Evolutionary conservation across 2,888 invertebrate genomes (phyloP), one percentile per base, ranked within the genome.

Genomic region (Drosophila quasianomalipes): DNA sequence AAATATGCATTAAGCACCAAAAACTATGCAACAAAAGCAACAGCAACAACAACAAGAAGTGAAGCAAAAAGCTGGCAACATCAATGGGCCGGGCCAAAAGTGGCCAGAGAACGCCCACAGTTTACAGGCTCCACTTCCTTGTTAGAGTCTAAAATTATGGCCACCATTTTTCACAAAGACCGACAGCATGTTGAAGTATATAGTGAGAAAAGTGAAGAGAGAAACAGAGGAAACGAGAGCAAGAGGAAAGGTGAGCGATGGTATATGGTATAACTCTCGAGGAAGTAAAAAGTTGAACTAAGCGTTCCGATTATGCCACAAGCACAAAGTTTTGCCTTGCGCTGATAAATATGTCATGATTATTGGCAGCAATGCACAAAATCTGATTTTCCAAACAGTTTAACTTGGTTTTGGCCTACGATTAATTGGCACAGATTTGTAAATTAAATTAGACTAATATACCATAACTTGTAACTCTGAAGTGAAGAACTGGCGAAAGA

Each of bases 111-210:
- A 47, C 55, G 39, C 41, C 66, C 67, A 74, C 60, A 72, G 54
- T 64, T 76, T 76, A 64, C 72, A 33, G 57, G 69, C 68, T 51
- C 31, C 33, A 49, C 70, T 73, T 73, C 71, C 79, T 77, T 72
- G 85, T 84, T 86, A 76, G 87, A 79, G 75, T 83, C 83, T 74
- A 81, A 82, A 87, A 87, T 87, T 74, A 85, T 89, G 78, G 77
- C 79, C 74, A 83, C 81, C 83, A 89, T 87, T 87, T 87, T 81
- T 87, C 85, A 89, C 76, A 83, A 62, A 58, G 47, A 51, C 49
- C 62, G 70, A 51, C 54, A 65, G 72, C 70, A 55, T 52, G 51
- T 37, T 33, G 12, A 51, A 55, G 31, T 12, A 31, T 41, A 39
- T 3, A 33, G 28, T 22, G 35, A 60, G 35, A 61, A 31, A 62